A percentile compares a stretch with the other conserved stretches of the same genome.
These are phyloP conservation scores for Cataglyphis livida DNA, from an alignment of 2,888 invertebrate species.

Conservation along the genomic window DNA sequence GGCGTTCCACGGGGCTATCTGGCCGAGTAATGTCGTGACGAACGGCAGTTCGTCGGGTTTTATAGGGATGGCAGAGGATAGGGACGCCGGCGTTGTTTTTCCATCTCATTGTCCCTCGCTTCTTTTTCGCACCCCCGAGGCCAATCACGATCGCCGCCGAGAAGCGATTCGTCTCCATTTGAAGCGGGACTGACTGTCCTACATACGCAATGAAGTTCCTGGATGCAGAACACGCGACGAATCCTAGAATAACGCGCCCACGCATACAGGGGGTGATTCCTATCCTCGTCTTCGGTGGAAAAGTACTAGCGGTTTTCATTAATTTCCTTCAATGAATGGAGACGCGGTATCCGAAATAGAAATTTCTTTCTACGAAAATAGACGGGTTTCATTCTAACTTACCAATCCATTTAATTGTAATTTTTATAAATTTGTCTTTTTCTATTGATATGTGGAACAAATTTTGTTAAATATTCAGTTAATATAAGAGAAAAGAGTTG, in stretches of 20 bases:
- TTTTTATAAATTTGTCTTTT: background rate
- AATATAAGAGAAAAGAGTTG: background rate
- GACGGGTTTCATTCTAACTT: background rate
- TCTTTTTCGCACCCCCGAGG: conserved; percentile 69
- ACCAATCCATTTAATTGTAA: background rate
- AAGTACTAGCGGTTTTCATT: conserved; percentile 23
- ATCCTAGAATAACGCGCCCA: conserved; percentile 60
- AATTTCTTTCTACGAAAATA: background rate
- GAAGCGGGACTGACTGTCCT: conserved; percentile 78
- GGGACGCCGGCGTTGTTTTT: conserved; percentile 39
- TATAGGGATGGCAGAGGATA: conserved; percentile 62
- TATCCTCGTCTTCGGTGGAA: background rate
- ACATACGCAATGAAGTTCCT: conserved; percentile 81
- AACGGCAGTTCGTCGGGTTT: conserved; percentile 54
- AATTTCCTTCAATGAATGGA: conserved; percentile 33
- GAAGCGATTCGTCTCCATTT: conserved; percentile 84
- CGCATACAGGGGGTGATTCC: background rate
- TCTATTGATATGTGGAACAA: background rate
- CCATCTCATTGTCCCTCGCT: conserved; percentile 29
- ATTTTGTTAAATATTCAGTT: background rate
- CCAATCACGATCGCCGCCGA: conserved; percentile 74
- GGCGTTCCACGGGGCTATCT: conserved; percentile 45
- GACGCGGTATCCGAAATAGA: background rate
- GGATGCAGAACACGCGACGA: conserved; percentile 5
- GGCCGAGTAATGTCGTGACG: conserved; percentile 59